Base-by-base conservation (phyloP, 1,140 invertebrate genomes). In the Calephelis virginiensis region DNA sequence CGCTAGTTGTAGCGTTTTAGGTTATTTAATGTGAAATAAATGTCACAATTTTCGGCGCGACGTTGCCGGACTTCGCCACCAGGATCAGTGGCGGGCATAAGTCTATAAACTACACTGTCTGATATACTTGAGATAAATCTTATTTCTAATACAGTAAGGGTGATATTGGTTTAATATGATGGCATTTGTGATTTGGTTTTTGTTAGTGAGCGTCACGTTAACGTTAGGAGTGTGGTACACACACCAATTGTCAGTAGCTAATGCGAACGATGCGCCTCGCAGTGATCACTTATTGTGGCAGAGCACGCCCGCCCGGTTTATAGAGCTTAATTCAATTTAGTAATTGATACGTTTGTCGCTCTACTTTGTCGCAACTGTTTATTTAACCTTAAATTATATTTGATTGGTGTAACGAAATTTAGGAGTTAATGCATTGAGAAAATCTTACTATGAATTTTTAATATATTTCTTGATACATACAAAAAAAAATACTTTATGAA, bases 241-340 rank as follows among this genome's bases (percentile, higher is more conserved):
- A 83, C 78, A 81, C 72, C 74, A 78, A 76, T 79, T 89, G 85
- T 91, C 89, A 89, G 86, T 85, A 89, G 88, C 81, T 90, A 89
- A 90, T 89, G 85, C 78, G 85, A 88, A 78, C 80, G 86, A 86
- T 86, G 81, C 82, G 83, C 80, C 73, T 76, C 81, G 82, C 82
- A 73, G 77, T 80, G 82, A 83, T 86, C 89, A 83, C 78, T 82
- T 85, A 85, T 85, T 85, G 89, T 85, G 85, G 82, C 79, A 74
- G 72, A 69, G 77, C 73, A 77, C 78, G 80, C 76, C 72, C 78
- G 82, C 82, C 79, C 82, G 85, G 81, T 81, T 89, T 86, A 87
- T 83, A 85, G 76, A 81, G 85, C 86, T 91, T 91, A 91, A 89
- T 91, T 91, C 86, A 91, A 91, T 89, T 89, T 86, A 85, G 85